phyloP scores from a whole-genome alignment of 1,140 invertebrate species.

The Elymnias hypermnestra region DNA sequence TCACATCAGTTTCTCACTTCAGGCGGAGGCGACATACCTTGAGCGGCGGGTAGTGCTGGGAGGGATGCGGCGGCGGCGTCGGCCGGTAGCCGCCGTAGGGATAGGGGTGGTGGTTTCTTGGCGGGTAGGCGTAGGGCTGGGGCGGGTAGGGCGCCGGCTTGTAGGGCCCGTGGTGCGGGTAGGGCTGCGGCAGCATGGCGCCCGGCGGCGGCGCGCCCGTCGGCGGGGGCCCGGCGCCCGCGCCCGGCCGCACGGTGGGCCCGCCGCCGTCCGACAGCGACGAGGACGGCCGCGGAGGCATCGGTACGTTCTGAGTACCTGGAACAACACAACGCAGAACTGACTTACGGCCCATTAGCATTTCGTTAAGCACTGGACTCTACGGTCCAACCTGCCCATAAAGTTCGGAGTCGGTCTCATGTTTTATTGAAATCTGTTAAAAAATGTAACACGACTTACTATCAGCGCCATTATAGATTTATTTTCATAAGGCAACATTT shows the following conservation, averaged over 20 bases:
- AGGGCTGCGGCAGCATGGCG: slow-evolving; percentile 74
- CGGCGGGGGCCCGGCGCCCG: slow-evolving; percentile 71
- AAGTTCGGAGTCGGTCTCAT: too few relatives aligned
- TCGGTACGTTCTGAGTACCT: slow-evolving; percentile 94
- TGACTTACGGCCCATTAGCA: too few relatives aligned
- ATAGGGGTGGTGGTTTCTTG: slow-evolving; percentile 61
- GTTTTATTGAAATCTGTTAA: too few relatives aligned
- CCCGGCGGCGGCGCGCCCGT: slow-evolving; percentile 45
- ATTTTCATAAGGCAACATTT: too few relatives aligned
- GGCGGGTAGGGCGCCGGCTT: slow-evolving; percentile 65
- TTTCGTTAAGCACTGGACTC: too few relatives aligned
- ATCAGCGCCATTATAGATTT: too few relatives aligned
- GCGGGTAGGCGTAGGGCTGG: slow-evolving; percentile 61
- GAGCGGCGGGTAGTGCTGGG: slow-evolving; percentile 50
- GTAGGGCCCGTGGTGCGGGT: slow-evolving; percentile 72
- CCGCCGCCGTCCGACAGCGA: slow-evolving; percentile 89
- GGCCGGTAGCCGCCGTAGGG: slow-evolving; percentile 52
- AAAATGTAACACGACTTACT: too few relatives aligned
- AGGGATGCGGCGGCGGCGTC: slow-evolving; percentile 54
- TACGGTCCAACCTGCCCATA: too few relatives aligned
- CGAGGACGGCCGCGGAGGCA: slow-evolving; percentile 93
- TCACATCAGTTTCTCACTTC: too few relatives aligned
- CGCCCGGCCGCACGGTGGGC: slow-evolving; percentile 83
- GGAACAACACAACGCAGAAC: neutral
- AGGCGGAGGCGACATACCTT: slow-evolving; percentile 28